Evolutionary conservation across 2,888 invertebrate genomes (phyloP).

Genomic region (Osedax fenrisi): DNA sequence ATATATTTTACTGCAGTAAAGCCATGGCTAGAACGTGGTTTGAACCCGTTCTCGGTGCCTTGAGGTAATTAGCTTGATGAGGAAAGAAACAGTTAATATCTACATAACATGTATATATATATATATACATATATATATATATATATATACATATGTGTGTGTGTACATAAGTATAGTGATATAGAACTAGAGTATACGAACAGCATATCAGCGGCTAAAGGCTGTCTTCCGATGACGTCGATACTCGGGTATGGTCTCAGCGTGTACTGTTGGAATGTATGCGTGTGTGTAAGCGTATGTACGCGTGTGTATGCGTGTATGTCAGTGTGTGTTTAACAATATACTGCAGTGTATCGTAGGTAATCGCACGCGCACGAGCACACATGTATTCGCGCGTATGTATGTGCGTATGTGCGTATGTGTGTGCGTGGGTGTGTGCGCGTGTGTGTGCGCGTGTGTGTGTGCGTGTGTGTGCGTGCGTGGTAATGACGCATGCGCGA

Average conservation of each 20-base stretch:
- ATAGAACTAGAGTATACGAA: constrained; percentile 14
- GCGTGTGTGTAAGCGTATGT: neutral
- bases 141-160: constrained; percentile 21
- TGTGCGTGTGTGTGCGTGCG: constrained; percentile 2
- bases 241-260: constrained; percentile 3
- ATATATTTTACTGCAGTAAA: no score
- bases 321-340: neutral
- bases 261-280: constrained; percentile 3
- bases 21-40: no score
- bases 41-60: no score
- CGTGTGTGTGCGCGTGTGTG: neutral
- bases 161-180: constrained; percentile 25
- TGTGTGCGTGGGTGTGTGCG: no score
- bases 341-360: neutral
- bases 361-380: no score
- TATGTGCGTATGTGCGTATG: neutral
- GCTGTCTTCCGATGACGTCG: neutral
- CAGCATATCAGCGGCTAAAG: constrained; percentile 7
- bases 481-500: no score
- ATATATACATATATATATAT: constrained; percentile 25
- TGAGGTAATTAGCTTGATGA: no score
- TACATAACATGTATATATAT: constrained; percentile 14
- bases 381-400: neutral
- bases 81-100: neutral
- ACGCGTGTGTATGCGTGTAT: neutral